These are phyloP conservation scores for Dichetophora obliterata DNA, from an alignment of 2,888 invertebrate genomes.

Conservation along the genomic window DNA sequence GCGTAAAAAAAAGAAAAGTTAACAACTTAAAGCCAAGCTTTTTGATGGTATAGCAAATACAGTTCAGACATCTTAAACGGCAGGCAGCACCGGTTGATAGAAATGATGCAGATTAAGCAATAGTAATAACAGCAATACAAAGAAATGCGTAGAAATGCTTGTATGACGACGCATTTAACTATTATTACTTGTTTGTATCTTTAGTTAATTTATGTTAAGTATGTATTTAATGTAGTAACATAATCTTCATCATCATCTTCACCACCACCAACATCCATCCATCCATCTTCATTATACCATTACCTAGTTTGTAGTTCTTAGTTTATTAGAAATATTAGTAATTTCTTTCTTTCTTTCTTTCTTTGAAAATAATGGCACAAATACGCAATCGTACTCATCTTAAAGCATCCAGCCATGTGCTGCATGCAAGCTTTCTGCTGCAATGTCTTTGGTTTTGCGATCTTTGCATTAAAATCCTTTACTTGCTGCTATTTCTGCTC, in stretches of 20 bases:
- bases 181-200: not conserved
- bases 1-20: not conserved
- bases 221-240: not conserved
- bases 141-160: not conserved
- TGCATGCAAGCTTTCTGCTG: not conserved
- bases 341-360: not conserved
- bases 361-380: constrained; percentile 18
- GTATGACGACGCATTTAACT: not conserved
- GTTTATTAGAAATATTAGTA: constrained; percentile 15
- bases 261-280: not conserved
- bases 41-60: not conserved
- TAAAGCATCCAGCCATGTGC: not conserved
- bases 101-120: constrained; percentile 4
- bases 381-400: not conserved
- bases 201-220: not conserved
- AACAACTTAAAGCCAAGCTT: not conserved
- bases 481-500: constrained; percentile 7
- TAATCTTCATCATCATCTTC: not conserved
- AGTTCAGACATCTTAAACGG: not conserved
- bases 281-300: constrained; percentile 17
- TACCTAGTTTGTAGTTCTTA: constrained; percentile 30
- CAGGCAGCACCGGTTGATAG: not conserved
- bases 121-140: not conserved
- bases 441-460: constrained; percentile 21
- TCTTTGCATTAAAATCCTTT: constrained; percentile 12